These are phyloP conservation scores for Hycleus phaleratus DNA, from an alignment of 1,140 invertebrate species.

Conservation along the genomic window DNA sequence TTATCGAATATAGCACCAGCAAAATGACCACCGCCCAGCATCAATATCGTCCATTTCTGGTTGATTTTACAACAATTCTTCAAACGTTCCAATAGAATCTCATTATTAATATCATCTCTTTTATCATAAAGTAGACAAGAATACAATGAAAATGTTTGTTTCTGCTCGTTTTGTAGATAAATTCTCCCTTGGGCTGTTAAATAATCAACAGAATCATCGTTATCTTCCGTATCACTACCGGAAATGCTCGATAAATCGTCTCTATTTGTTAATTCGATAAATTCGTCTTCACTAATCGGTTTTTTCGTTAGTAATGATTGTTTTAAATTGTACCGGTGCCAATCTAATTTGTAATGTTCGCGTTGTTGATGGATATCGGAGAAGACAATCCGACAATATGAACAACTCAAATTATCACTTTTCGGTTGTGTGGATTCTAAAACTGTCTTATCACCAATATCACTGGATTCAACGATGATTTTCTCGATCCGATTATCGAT, in stretches of 20 bases:
- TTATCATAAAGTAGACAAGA: slow-evolving; percentile 58
- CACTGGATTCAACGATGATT: slow-evolving; percentile 22
- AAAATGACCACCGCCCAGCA: slow-evolving; percentile 82
- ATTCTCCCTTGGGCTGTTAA: slow-evolving; percentile 59
- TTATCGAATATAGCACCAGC: slow-evolving; percentile 74
- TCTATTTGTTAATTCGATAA: slow-evolving; percentile 34
- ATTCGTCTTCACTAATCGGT: slow-evolving; percentile 49
- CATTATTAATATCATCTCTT: slow-evolving; percentile 46
- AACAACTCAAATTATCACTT: slow-evolving; percentile 45
- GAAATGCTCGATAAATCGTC: slow-evolving; percentile 72
- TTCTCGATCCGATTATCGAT: slow-evolving; percentile 19
- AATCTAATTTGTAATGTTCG: slow-evolving; percentile 61
- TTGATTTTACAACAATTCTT: slow-evolving; percentile 19
- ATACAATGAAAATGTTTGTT: slow-evolving; percentile 65
- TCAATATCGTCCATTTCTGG: slow-evolving; percentile 60
- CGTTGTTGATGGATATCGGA: slow-evolving; percentile 44
- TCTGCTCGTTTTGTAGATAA: slow-evolving; percentile 60
- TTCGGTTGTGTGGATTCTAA: slow-evolving; percentile 1
- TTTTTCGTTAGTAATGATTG: slow-evolving; percentile 49
- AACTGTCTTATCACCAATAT: slow-evolving; percentile 5
- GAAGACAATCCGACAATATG: slow-evolving; percentile 48
- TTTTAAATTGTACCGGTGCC: slow-evolving; percentile 68
- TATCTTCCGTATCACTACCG: slow-evolving; percentile 59
- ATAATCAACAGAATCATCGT: slow-evolving; percentile 46
- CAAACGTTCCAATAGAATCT: slow-evolving; percentile 14